These are phyloP conservation scores for Ictidomys tridecemlineatus DNA, from an alignment of 2,113 vertebrate species.

Conservation along the genomic window DNA sequence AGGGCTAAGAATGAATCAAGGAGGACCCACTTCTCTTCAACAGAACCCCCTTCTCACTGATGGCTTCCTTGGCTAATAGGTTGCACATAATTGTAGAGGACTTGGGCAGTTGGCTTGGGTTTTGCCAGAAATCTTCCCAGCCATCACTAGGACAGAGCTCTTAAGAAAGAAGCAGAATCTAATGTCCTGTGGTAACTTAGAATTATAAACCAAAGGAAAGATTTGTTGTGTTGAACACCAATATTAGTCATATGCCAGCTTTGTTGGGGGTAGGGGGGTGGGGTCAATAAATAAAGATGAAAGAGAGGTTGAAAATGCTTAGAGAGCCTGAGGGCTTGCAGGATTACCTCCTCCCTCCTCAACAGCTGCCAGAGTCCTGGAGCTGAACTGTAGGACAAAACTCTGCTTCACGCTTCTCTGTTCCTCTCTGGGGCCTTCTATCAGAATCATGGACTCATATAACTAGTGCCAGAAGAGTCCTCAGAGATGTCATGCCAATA, in stretches of 20 bases:
- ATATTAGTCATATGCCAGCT: neutral
- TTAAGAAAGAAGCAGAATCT: neutral
- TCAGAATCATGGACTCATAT: slow-evolving; percentile 2
- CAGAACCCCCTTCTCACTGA: neutral
- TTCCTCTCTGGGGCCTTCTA: slow-evolving; percentile 44
- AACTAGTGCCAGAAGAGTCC: slow-evolving; percentile 57
- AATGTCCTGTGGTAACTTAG: slow-evolving; percentile 20
- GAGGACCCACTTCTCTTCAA: neutral
- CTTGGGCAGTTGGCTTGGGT: slow-evolving; percentile 33
- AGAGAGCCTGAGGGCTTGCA: slow-evolving; percentile 3
- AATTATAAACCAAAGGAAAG: neutral
- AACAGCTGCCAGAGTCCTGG: neutral
- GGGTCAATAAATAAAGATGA: neutral
- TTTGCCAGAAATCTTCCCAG: slow-evolving; percentile 63
- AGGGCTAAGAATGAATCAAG: neutral
- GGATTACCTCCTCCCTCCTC: neutral
- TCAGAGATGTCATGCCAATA: neutral
- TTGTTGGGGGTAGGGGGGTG: slow-evolving; percentile 15
- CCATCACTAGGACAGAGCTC: neutral
- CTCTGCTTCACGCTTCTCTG: neutral
- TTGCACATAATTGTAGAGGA: slow-evolving; percentile 24
- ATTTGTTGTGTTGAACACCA: neutral
- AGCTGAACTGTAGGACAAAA: neutral
- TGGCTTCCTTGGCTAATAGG: slow-evolving; percentile 8
- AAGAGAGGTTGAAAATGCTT: slow-evolving; percentile 19